phyloP scores from a whole-genome alignment of 2,113 vertebrate species.

The Sisor rabdophorus region DNA sequence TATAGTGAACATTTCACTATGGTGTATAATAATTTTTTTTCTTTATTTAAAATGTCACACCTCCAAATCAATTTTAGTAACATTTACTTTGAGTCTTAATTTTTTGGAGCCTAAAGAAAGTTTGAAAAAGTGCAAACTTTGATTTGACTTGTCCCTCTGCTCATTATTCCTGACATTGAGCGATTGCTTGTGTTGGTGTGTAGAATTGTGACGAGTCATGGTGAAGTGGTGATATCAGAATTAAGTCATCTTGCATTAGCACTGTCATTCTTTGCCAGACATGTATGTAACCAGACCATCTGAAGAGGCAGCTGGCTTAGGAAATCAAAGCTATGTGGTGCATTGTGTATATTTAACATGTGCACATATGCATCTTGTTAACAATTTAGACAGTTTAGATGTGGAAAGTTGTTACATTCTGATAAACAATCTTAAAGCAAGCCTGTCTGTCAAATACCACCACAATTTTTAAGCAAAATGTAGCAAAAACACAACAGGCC shows the following conservation, averaged over 20 bases:
- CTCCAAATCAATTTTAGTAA: too few species aligned
- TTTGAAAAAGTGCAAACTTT: not conserved
- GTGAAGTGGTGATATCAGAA: conserved; percentile 27
- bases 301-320: conserved; percentile 6
- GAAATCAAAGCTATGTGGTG: conserved; percentile 1
- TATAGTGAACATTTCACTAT: too few species aligned
- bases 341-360: not conserved
- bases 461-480: too few species aligned
- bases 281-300: too few species aligned
- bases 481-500: too few species aligned
- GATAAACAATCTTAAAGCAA: not conserved
- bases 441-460: not conserved
- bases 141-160: not conserved
- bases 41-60: too few species aligned
- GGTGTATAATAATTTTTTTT: too few species aligned
- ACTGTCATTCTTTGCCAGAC: not conserved
- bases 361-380: too few species aligned
- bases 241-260: not conserved
- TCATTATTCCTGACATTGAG: conserved; percentile 24
- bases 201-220: not conserved
- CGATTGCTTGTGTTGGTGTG: not conserved
- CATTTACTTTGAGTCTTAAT: too few species aligned
- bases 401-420: not conserved
- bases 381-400: too few species aligned
- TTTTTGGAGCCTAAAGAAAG: not conserved